A percentile compares a stretch with the other conserved stretches of the same genome.
phyloP scores from a whole-genome alignment of 2,113 vertebrate genomes.

The Oreochromis spilurus region DNA sequence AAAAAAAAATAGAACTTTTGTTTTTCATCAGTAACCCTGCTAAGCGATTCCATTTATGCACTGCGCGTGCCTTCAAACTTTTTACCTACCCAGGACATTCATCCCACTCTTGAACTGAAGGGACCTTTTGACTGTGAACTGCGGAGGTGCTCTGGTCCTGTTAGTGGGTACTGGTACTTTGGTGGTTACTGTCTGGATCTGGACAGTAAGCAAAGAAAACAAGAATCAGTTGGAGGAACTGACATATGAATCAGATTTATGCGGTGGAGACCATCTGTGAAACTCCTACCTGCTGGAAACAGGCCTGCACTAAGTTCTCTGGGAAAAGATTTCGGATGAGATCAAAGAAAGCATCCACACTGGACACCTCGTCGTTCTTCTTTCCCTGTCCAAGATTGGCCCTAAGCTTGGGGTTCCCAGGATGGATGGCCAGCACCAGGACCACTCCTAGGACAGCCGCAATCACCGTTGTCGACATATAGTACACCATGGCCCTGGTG shows the following conservation, averaged over 20 bases:
- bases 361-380: conserved; percentile 95
- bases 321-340: conserved; percentile 96
- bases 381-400: conserved; percentile 91
- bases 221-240: not conserved
- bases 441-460: conserved; percentile 91
- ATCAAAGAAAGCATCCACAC: conserved; percentile 93
- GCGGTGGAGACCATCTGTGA: not conserved
- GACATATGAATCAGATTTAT: not conserved
- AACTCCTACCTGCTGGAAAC: conserved; percentile 91
- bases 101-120: conserved; percentile 97
- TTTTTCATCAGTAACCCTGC: not conserved
- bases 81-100: conserved; percentile 89
- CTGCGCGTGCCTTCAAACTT: not conserved
- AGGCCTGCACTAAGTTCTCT: conserved; percentile 96
- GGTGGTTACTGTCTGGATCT: conserved; percentile 94
- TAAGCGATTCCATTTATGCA: not conserved
- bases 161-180: conserved; percentile 83
- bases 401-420: conserved; percentile 92
- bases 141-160: conserved; percentile 76
- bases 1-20: not conserved
- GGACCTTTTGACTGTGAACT: conserved; percentile 83
- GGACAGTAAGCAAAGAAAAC: not conserved
- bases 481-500: conserved; percentile 96
- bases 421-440: conserved; percentile 92
- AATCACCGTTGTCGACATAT: conserved; percentile 96